Evolutionary conservation across 2,113 vertebrate species (phyloP), one percentile per base, ranked within the genome.

Genomic region (Apaloderma vittatum): DNA sequence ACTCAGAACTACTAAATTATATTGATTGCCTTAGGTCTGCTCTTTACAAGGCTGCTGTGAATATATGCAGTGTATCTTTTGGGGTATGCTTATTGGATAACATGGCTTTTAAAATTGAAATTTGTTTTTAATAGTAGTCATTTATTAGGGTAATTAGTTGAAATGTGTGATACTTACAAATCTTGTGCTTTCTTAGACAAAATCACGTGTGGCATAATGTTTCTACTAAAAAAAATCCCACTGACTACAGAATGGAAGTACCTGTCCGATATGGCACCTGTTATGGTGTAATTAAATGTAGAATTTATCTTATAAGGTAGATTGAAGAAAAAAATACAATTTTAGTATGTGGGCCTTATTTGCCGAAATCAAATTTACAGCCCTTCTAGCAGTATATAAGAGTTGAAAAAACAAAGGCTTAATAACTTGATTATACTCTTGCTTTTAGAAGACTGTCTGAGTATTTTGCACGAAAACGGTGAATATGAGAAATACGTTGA

Each of bases 201-300:
- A 80, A 62, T 8, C 24, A 2, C 3, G 5, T 20, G 43, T 57
- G 29, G 27, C 1, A 0, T 54, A 26, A 86, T 6, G 16, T 74
- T 59, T 66, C 0, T 1, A 30, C 30, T 9, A 43, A 32, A 21
- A 80, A 29, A 83, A 87, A 23, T 68, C 22, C 29, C 20, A 6
- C 36, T 24, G 36, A 21, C 19, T 75, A 48, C 37, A 45, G 3
- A 15, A 29, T 27, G 58, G 43, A 83, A 52, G 32, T 23, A 20
- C 32, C 29, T 32, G 40, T 75, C 26, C 0, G 2, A 36, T 66
- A 37, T 0, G 0, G 40, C 46, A 88, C 8, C 51, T 77, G 32
- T 58, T 80, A 29, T 4, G 4, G 16, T 52, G 36, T 51, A 43
- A 32, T 48, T 80, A 76, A 49, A 71, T 48, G 19, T 12, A 76